Conservation (phyloP, 2,797 vertebrate species). For the Sebastes vulpes region DNA sequence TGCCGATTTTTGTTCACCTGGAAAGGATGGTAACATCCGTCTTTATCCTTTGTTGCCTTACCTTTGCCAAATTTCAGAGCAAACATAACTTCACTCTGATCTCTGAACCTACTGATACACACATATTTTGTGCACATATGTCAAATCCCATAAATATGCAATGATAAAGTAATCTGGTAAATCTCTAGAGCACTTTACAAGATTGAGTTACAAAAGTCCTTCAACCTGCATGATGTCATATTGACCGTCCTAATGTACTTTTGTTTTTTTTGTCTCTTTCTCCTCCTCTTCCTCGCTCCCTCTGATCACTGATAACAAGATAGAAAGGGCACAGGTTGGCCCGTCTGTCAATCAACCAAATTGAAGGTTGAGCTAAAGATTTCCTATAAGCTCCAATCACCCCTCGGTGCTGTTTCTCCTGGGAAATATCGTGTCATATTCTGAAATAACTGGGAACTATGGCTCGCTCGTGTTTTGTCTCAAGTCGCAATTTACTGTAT, state of each 20-base stretch:
- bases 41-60: background rate
- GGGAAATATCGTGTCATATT: slow-evolving; percentile 14
- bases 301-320: slow-evolving; percentile 70
- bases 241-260: slow-evolving; percentile 43
- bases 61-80: background rate
- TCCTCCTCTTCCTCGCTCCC: slow-evolving; percentile 22
- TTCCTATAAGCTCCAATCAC: slow-evolving; percentile 25
- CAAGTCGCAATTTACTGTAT: slow-evolving; percentile 27
- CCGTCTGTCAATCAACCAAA: slow-evolving; percentile 68
- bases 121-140: slow-evolving; percentile 5
- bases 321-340: slow-evolving; percentile 56
- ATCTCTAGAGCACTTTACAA: slow-evolving; percentile 62
- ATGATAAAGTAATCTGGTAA: slow-evolving; percentile 59
- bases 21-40: background rate
- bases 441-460: slow-evolving; percentile 17
- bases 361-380: slow-evolving; percentile 52
- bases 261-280: slow-evolving; percentile 54
- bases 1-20: background rate
- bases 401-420: background rate
- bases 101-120: slow-evolving; percentile 1
- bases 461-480: slow-evolving; percentile 34
- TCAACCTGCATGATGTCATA: slow-evolving; percentile 66
- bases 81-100: slow-evolving; percentile 7
- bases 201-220: slow-evolving; percentile 67
- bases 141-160: slow-evolving; percentile 65